Percentiles rank a stretch among this genome's conserved stretches.
Evolutionary conservation across 1,140 invertebrate genomes (phyloP).

Genomic region (Gonioctena quinquepunctata): DNA sequence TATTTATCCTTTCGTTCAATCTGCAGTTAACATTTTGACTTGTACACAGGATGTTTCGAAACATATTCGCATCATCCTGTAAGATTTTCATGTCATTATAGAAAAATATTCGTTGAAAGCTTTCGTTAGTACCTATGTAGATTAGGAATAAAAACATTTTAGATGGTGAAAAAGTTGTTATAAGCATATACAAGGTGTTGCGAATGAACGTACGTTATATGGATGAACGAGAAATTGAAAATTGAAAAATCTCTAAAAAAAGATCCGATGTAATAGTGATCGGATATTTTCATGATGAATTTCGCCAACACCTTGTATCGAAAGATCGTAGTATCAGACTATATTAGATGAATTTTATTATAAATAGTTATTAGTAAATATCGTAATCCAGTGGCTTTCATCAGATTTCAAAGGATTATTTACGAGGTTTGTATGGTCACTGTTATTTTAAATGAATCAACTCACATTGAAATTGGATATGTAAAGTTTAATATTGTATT

Average conservation of each 20-base stretch:
- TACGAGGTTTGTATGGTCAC: constrained; percentile 10
- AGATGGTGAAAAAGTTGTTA: background rate
- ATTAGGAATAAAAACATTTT: constrained; percentile 2
- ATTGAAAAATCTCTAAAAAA: too few relatives aligned
- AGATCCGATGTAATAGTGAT: too few relatives aligned
- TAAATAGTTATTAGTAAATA: background rate
- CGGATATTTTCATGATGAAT: background rate
- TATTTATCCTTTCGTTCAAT: too few relatives aligned
- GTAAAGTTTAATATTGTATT: constrained; percentile 8
- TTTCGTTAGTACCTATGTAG: background rate
- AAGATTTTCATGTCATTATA: background rate
- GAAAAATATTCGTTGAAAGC: background rate
- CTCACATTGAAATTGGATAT: constrained; percentile 1
- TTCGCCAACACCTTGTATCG: background rate
- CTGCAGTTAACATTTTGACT: too few relatives aligned
- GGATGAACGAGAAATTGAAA: too few relatives aligned
- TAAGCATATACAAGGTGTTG: constrained; percentile 3
- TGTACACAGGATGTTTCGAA: too few relatives aligned
- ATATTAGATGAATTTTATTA: background rate
- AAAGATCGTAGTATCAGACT: background rate
- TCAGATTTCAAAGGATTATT: background rate
- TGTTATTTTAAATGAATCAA: background rate
- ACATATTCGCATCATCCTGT: background rate
- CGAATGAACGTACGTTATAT: too few relatives aligned
- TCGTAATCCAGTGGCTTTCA: constrained; percentile 1